These are phyloP conservation scores for Aspidiotus rigidus DNA, from an alignment of 2,888 invertebrate species.

Conservation along the genomic window DNA sequence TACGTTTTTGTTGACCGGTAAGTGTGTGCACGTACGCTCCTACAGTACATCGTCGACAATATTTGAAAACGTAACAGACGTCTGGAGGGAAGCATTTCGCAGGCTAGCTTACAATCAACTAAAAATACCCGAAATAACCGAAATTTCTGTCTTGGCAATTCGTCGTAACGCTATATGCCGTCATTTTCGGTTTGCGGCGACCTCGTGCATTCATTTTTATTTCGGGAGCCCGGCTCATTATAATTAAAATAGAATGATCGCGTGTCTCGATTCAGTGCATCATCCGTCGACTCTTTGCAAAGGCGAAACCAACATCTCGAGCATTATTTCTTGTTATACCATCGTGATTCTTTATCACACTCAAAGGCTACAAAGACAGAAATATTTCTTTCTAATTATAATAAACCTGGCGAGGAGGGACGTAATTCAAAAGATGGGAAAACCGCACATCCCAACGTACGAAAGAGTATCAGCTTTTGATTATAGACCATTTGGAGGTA, in stretches of 20 bases:
- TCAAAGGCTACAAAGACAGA: too few relatives aligned
- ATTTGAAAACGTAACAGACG: neutral
- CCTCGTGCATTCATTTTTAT: conserved; percentile 3
- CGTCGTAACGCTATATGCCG: neutral
- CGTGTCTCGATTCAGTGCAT: conserved; percentile 4
- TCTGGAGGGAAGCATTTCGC: conserved; percentile 1
- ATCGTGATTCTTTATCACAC: too few relatives aligned
- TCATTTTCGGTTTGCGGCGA: conserved; percentile 1
- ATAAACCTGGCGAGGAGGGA: too few relatives aligned
- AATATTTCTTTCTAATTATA: too few relatives aligned
- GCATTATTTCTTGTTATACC: too few relatives aligned
- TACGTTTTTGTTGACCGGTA: conserved; percentile 2
- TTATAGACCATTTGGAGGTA: too few relatives aligned
- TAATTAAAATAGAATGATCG: conserved; percentile 4
- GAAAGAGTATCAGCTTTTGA: too few relatives aligned
- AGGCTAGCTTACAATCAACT: neutral
- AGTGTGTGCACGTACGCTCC: neutral
- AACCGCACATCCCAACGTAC: too few relatives aligned
- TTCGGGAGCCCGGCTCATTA: conserved; percentile 2
- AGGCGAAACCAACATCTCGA: neutral
- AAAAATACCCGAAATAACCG: conserved; percentile 1
- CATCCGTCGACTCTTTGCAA: neutral
- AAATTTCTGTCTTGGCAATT: conserved; percentile 1
- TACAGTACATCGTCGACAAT: neutral
- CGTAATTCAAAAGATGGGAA: too few relatives aligned